Evolutionary conservation across 2,113 vertebrate genomes (phyloP).

Genomic region (mouse (Mus musculus)): DNA sequence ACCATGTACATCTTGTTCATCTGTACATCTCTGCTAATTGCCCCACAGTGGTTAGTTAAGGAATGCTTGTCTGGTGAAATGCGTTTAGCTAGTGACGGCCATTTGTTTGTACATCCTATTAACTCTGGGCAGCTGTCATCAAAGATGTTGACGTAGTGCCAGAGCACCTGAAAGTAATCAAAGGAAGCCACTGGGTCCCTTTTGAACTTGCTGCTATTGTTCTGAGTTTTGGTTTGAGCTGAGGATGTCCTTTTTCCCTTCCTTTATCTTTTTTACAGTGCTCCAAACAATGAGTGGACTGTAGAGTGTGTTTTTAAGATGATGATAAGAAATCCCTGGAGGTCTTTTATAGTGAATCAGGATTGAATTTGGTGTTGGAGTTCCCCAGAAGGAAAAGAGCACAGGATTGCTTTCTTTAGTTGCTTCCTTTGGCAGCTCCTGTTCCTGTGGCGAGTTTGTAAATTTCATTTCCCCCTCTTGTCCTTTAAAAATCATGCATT

Average conservation of each 20-base stretch:
- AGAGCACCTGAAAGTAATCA: constrained; percentile 72
- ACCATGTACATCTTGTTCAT: background rate
- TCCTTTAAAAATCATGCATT: constrained; percentile 33
- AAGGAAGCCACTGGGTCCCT: constrained; percentile 30
- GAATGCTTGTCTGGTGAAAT: constrained; percentile 11
- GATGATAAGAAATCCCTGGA: constrained; percentile 64
- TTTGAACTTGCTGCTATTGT: constrained; percentile 73
- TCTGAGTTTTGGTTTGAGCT: constrained; percentile 60
- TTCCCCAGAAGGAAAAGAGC: constrained; percentile 66
- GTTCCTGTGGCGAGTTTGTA: constrained; percentile 14
- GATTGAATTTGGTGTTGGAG: constrained; percentile 52
- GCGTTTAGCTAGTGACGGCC: background rate
- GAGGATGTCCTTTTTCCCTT: constrained; percentile 87
- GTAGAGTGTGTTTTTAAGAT: constrained; percentile 65
- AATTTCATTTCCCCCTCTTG: constrained; percentile 33
- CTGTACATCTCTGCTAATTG: background rate
- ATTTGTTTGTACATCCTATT: background rate
- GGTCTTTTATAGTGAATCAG: constrained; percentile 49
- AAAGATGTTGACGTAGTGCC: background rate
- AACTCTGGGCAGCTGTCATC: constrained; percentile 15
- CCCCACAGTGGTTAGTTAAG: background rate
- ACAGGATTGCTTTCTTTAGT: constrained; percentile 62
- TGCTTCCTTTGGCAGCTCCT: constrained; percentile 57
- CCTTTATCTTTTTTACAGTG: constrained; percentile 80
- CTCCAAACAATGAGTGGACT: constrained; percentile 66